A percentile compares a stretch with the other conserved stretches of the same genome.
phyloP scores from a whole-genome alignment of 2,797 vertebrate genomes.

The Smutsia temminckii region DNA sequence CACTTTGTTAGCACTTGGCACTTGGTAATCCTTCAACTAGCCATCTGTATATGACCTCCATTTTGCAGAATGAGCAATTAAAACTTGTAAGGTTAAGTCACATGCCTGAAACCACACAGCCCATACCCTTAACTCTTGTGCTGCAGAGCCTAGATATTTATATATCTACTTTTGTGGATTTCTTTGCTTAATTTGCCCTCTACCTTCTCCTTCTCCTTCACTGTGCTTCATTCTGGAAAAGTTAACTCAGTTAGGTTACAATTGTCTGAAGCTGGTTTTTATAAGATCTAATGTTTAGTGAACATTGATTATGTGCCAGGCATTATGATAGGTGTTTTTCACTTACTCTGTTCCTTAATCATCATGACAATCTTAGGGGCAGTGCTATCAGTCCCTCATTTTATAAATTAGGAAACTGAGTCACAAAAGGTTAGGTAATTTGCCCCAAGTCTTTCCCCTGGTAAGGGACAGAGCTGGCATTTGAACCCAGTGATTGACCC shows the following conservation, averaged over 20 bases:
- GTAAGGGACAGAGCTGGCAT: neutral
- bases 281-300: neutral
- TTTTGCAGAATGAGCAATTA: neutral
- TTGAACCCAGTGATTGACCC: neutral
- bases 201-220: neutral
- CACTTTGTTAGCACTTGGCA: neutral
- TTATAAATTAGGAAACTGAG: neutral
- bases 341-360: neutral
- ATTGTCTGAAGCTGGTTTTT: conserved; percentile 5
- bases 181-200: neutral
- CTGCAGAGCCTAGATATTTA: neutral
- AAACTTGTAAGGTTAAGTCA: neutral
- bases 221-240: neutral
- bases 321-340: neutral
- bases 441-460: neutral
- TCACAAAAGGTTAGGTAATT: neutral
- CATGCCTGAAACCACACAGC: neutral
- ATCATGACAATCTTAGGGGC: neutral
- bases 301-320: neutral
- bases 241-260: neutral
- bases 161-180: neutral
- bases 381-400: neutral
- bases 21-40: neutral
- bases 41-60: neutral
- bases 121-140: neutral